Evolutionary conservation across 2,888 invertebrate genomes (phyloP), one percentile per base, ranked within the genome.

Genomic region (Morpho achilles): DNA sequence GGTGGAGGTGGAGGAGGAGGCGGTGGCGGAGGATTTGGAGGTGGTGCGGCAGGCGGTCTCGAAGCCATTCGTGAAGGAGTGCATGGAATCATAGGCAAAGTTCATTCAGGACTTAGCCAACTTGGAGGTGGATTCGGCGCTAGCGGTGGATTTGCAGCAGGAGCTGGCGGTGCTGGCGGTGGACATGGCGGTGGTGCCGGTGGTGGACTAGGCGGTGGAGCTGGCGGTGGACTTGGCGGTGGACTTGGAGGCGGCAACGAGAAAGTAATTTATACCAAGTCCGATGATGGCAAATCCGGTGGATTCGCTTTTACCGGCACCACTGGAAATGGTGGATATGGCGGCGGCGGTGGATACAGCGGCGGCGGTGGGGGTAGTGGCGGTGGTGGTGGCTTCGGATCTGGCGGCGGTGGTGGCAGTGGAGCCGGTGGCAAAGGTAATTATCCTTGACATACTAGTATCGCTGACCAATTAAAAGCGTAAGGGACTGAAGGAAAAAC

Each of bases 231-330:
- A 10, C 49, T 60, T 3, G 67, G 68, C 7, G 68, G 71, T 7
- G 65, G 69, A 8, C 65, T 70, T 6, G 70, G 76, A 7, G 59
- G 73, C 56, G 68, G 69, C 54, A 69, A 66, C 10, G 71, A 65
- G 50, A 69, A 86, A 70, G 74, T 78, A 1, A 74, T 88, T 32
- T 82, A 79, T 61, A 80, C 84, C 0, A 80, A 84, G 63, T 84
- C 87, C 22, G 79, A 83, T 40, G 87, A 88, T 58, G 87, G 87
- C 58, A 88, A 84, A 63, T 89, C 89, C 56, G 87, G 87, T 57
- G 89, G 87, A 2, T 87, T 83, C 59, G 87, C 86, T 3, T 88
- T 82, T 59, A 87, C 87, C 39, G 89, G 89, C 16, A 73, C 74
- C 1, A 64, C 83, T n/a, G 81, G 80, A 1, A 82, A 83, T 62